A percentile compares a stretch with the other conserved stretches of the same genome.
phyloP scores from a whole-genome alignment of 1,140 invertebrate genomes.

The Eurosta solidaginis region DNA sequence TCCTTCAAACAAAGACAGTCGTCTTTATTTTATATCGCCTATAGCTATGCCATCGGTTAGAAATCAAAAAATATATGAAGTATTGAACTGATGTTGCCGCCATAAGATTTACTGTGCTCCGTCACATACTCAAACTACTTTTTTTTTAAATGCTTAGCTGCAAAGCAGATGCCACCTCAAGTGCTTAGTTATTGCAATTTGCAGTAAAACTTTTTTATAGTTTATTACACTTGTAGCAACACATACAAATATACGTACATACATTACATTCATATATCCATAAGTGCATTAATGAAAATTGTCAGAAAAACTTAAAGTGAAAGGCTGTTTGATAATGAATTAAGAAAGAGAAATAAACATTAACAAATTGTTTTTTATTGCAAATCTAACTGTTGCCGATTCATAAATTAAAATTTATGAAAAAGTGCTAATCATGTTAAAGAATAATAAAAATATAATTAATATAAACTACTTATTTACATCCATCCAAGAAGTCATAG shows the following conservation, averaged over 20 bases:
- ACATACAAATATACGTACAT: no score
- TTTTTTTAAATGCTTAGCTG: not conserved
- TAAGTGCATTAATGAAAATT: no score
- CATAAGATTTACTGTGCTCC: not conserved
- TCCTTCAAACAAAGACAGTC: no score
- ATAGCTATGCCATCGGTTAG: not conserved
- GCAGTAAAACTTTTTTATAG: not conserved
- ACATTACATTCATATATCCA: no score
- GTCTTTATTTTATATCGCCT: no score
- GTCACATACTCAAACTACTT: not conserved
- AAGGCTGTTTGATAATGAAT: not conserved
- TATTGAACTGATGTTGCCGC: not conserved
- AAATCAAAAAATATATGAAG: not conserved
- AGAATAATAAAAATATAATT: not conserved
- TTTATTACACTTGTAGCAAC: not conserved
- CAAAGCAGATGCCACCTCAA: not conserved
- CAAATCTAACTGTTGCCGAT: not conserved
- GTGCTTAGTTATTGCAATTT: not conserved
- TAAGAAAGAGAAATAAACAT: not conserved
- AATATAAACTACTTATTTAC: no score
- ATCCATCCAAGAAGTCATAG: no score
- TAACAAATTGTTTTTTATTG: no score
- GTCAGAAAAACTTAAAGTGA: not conserved
- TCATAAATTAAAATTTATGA: not conserved
- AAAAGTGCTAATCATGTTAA: not conserved